Evolutionary conservation across 2,113 vertebrate genomes (phyloP), one percentile per base, ranked within the genome.

Genomic region (Dendropsophus ebraccatus): DNA sequence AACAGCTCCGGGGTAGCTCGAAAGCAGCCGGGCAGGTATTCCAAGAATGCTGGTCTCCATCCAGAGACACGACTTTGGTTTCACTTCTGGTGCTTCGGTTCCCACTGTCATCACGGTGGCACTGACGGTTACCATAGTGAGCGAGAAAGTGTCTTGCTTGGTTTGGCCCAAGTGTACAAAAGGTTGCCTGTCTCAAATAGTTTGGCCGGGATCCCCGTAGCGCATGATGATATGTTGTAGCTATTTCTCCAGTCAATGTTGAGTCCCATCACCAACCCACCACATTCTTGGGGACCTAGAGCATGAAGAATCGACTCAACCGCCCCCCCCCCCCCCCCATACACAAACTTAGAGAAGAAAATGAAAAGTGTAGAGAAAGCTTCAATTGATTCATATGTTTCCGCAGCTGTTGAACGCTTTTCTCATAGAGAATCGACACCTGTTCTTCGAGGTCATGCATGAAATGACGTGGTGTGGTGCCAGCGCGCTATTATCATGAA

Each of bases 81-180:
- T 91, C 90, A 86, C 83, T 90, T 88, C 81, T 88, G 81, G 88
- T 0, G 0, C 69, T 89, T 92, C 58, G 87, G 90, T 90, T 92
- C 89, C 88, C 90, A 91, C 91, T 93, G 90, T 89, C 92, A 92
- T 92, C 89, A 89, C 83, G 91, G 88, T 90, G 10, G 0, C 52
- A 72, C 77, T 87, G 90, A 90, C 90, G 91, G 92, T 93, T 94
- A 88, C 91, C 87, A 90, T 93, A 90, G 92, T 85, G 89, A 90
- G 87, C 52, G 86, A 89, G 88, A 88, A 89, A 86, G 87, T 60
- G 87, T 88, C 89, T 90, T 89, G 91, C 89, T 85, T 84, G 88
- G 56, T 81, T 91, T 87, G 78, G 87, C 62, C 45, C 73, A 75
- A 56, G 49, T 28, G 82, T 84, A 92, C 90, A 93, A 92, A 93